Base-by-base conservation (phyloP, 2,888 invertebrate genomes). In the Silvanus unidentatus region DNA sequence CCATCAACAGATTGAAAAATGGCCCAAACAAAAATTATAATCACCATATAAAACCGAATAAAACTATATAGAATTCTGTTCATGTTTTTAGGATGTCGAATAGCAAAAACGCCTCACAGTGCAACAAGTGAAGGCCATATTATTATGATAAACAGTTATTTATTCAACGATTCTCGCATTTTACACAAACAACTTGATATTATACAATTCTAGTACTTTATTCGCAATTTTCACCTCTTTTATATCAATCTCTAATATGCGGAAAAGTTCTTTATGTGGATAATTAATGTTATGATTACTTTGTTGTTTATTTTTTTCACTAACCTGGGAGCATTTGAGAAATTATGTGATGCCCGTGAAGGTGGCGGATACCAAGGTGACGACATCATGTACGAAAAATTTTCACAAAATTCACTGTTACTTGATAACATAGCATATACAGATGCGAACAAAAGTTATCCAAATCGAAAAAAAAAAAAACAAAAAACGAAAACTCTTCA, bases 291-390 rank as follows among this genome's bases (percentile, higher is more conserved):
- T n/a, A n/a, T n/a, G n/a, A n/a, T n/a, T n/a, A n/a, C n/a, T n/a
- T n/a, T n/a, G 3, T 22, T 11, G 32, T 32, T 32, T 32, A 32
- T 32, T 32, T 6, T 35, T 12, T n/a, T 34, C 39, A 64, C 69
- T 64, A 62, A 69, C 69, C 69, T 69, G 58, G 68, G 62, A 40
- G 65, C 60, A 38, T 62, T 56, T 34, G 66, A 66, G 55, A 64
- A 64, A 47, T 63, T 61, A 45, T 58, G 62, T 35, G 60, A 49
- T 32, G 63, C 53, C 28, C 59, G 51, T 39, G 59, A 51, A 32
- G 54, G 48, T 40, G 42, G 43, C 28, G 58, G 58, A 40, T 56
- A 57, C 57, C 58, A 58, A 42, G 54, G 57, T 40, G 53, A 49
- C 39, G 56, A 44, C 56, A 58, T 55, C 32, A 45, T 39, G 48